Conservation (phyloP, 1,140 invertebrate genomes). For the Coboldia fuscipes region DNA sequence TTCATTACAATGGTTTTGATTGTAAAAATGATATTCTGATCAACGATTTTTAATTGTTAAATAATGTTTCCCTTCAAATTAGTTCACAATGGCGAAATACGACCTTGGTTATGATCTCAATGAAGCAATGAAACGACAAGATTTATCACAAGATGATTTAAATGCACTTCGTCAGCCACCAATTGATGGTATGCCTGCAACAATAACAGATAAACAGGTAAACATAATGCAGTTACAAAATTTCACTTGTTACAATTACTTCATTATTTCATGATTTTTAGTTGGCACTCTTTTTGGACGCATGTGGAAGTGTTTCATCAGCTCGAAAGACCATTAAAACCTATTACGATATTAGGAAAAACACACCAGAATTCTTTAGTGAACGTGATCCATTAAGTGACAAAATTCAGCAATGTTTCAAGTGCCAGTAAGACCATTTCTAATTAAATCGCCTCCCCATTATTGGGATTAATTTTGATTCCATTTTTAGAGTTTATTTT, state of each 20-base stretch:
- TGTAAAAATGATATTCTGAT: too few relatives aligned
- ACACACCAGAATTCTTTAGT: constrained; percentile 32
- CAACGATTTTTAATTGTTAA: too few relatives aligned
- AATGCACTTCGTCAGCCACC: background rate
- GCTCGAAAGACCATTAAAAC: constrained; percentile 32
- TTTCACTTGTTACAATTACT: background rate
- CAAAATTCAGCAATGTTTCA: constrained; percentile 10
- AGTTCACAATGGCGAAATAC: too few relatives aligned
- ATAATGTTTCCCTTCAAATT: too few relatives aligned
- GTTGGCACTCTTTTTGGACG: constrained; percentile 32
- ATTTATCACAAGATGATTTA: background rate
- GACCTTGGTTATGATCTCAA: constrained; percentile 3
- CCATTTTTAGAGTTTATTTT: constrained; percentile 2
- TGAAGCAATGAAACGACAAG: constrained; percentile 1
- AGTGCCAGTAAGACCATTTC: constrained; percentile 1
- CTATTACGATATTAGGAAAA: constrained; percentile 30
- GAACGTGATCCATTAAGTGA: constrained; percentile 20
- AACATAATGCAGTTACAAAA: background rate
- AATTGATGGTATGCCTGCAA: constrained; percentile 17
- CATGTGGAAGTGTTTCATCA: constrained; percentile 29
- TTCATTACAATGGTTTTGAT: too few relatives aligned
- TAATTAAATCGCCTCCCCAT: background rate
- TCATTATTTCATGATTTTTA: constrained; percentile 6
- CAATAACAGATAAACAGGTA: constrained; percentile 22
- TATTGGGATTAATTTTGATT: background rate